Conservation (phyloP, 2,113 vertebrate species). For the Ctenodactylus gundi region DNA sequence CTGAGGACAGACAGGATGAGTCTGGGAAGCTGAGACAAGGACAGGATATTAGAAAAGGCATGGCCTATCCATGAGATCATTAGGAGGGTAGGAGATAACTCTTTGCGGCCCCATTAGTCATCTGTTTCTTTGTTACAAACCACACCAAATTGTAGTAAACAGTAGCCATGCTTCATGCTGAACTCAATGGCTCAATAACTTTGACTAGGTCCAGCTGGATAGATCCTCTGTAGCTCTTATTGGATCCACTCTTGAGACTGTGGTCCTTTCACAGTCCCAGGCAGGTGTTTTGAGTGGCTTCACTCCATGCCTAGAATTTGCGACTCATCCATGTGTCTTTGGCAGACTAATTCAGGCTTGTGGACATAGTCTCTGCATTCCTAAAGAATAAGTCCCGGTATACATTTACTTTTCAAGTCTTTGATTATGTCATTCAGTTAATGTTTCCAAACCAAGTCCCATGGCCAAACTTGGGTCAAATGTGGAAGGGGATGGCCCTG, state of each 20-base stretch:
- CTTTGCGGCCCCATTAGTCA: background rate
- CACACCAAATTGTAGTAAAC: background rate
- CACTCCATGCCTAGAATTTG: background rate
- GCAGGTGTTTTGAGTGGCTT: background rate
- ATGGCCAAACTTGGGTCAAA: background rate
- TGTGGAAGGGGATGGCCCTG: background rate
- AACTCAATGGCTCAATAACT: background rate
- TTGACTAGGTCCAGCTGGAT: background rate
- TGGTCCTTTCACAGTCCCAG: background rate
- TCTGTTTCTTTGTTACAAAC: background rate
- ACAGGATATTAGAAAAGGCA: background rate
- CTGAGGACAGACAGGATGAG: background rate
- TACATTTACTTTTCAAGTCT: background rate
- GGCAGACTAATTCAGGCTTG: background rate
- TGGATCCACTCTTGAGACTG: background rate
- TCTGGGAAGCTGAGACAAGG: background rate
- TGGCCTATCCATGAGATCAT: background rate
- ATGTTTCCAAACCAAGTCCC: background rate
- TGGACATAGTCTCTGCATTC: background rate
- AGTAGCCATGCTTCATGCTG: background rate
- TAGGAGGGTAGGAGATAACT: background rate
- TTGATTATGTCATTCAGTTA: background rate
- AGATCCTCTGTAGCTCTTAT: background rate
- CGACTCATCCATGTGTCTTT: background rate
- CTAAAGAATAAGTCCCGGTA: background rate